Conservation (phyloP, 1,140 invertebrate species). For the Sitophilus oryzae region DNA sequence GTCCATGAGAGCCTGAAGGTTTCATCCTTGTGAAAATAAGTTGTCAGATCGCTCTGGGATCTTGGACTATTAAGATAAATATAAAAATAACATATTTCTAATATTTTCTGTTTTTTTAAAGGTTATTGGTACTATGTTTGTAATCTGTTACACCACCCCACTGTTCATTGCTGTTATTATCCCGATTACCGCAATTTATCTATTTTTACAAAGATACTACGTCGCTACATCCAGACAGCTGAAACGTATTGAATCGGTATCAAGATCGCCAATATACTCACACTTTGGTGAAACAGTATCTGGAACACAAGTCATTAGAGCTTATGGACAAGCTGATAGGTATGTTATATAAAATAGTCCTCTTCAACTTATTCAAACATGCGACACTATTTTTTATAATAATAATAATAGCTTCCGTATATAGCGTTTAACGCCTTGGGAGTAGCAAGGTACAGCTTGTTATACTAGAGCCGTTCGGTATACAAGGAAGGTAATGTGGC, state of each 20-base stretch:
- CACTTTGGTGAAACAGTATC: constrained; percentile 94
- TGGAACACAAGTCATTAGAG: constrained; percentile 71
- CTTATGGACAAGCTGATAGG: constrained; percentile 66
- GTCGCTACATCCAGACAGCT: constrained; percentile 89
- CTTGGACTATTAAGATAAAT: too few species aligned
- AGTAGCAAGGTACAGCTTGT: too few species aligned
- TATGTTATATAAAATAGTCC: neutral
- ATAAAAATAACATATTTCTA: too few species aligned
- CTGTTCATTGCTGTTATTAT: constrained; percentile 77
- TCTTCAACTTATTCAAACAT: neutral
- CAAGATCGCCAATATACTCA: constrained; percentile 94
- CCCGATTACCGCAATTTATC: constrained; percentile 83
- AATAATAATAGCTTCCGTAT: too few species aligned
- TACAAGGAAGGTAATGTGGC: too few species aligned
- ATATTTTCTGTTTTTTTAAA: constrained; percentile 50
- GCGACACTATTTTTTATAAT: too few species aligned
- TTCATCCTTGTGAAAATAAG: too few species aligned
- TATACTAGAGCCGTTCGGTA: too few species aligned
- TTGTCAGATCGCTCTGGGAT: too few species aligned
- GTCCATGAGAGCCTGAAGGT: too few species aligned
- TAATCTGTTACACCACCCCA: constrained; percentile 86
- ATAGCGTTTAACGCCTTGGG: too few species aligned
- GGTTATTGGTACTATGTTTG: constrained; percentile 79
- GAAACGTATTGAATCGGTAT: constrained; percentile 91
- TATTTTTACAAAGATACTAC: constrained; percentile 90